Percentiles rank a stretch among this genome's conserved stretches.
Evolutionary conservation across 2,113 vertebrate species (phyloP).

Genomic region (Halcyon malimbica): DNA sequence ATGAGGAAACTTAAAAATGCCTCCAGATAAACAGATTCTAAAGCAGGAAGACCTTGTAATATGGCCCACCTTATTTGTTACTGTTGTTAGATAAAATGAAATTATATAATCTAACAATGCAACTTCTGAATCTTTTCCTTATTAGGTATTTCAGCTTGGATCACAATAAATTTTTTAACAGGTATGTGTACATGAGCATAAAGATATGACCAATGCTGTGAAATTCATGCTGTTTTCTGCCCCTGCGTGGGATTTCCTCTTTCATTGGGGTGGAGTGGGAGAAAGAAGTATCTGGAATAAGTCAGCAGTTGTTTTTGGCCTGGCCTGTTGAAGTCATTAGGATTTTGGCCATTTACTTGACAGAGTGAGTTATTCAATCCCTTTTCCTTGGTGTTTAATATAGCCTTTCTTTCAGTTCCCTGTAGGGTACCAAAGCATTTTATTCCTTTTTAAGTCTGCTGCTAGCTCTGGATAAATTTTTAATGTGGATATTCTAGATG

Average conservation of each 20-base stretch:
- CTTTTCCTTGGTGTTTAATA: background rate
- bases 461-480: background rate
- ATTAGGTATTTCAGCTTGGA: slow-evolving; percentile 93
- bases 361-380: background rate
- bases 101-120: background rate
- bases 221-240: background rate
- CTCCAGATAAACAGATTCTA: background rate
- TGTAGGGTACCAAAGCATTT: background rate
- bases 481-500: background rate
- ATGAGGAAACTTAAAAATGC: background rate
- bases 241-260: background rate
- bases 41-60: background rate
- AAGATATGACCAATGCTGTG: background rate
- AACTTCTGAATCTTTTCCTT: slow-evolving; percentile 3
- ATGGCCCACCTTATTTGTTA: background rate
- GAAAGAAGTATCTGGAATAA: background rate
- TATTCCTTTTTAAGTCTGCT: slow-evolving; percentile 13
- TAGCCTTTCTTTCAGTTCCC: background rate
- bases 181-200: slow-evolving; percentile 69
- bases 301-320: background rate
- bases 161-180: slow-evolving; percentile 93
- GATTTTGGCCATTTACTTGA: background rate
- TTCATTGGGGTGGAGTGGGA: background rate
- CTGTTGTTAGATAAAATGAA: background rate
- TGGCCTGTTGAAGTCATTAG: background rate